These are phyloP conservation scores for Leucopsar rothschildi DNA, from an alignment of 2,113 vertebrate genomes.

Conservation along the genomic window DNA sequence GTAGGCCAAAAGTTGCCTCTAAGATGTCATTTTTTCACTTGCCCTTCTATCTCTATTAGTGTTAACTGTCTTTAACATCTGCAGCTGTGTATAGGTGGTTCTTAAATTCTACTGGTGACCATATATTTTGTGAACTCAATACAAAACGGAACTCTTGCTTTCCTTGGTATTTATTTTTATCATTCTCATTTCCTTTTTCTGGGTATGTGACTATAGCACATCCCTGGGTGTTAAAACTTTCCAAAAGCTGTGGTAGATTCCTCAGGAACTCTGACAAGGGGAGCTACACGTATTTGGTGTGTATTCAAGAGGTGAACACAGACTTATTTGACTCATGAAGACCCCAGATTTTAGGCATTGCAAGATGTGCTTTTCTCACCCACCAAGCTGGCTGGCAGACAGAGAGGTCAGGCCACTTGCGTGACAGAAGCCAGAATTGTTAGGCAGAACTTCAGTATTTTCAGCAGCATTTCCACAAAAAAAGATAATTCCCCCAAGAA, in stretches of 20 bases:
- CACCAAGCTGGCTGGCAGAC: background rate
- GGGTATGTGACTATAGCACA: background rate
- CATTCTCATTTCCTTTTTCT: background rate
- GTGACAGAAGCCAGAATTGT: background rate
- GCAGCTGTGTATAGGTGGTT: background rate
- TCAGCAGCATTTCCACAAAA: background rate
- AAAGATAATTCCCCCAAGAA: background rate
- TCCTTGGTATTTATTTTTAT: background rate
- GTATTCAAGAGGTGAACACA: accelerated
- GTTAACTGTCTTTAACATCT: background rate
- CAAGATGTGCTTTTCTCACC: background rate
- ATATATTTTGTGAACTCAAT: background rate
- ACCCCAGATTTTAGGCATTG: background rate
- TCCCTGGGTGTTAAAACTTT: background rate
- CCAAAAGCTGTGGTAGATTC: background rate
- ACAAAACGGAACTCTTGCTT: background rate
- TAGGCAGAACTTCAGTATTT: background rate
- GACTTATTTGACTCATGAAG: background rate
- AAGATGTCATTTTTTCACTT: background rate
- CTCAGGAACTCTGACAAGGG: background rate
- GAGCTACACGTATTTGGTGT: background rate
- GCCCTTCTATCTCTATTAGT: background rate
- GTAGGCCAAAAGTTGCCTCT: background rate
- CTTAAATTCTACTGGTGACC: background rate
- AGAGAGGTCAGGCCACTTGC: background rate